Evolutionary conservation across 1,140 invertebrate genomes (phyloP).

Genomic region (Cydia strobilella): DNA sequence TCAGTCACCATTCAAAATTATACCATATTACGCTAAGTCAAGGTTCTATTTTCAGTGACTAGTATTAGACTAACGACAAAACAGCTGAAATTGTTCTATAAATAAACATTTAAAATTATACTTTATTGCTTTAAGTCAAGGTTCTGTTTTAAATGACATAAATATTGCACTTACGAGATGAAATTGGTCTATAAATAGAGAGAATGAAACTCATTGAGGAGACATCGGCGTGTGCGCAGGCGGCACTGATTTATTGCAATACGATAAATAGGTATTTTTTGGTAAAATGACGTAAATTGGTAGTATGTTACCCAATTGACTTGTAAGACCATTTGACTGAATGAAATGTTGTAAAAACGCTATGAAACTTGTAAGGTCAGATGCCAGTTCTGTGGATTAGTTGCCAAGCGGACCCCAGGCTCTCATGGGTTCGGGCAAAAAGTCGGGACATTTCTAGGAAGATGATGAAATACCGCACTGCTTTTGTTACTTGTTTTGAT

Average conservation of each 20-base stretch:
- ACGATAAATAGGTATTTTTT: not conserved
- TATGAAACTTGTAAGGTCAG: too few relatives aligned
- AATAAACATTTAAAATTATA: too few relatives aligned
- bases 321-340: not conserved
- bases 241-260: slow-evolving; percentile 23
- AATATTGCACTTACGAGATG: not conserved
- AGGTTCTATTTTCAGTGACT: not conserved
- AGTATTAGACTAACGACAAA: too few relatives aligned
- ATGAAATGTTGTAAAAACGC: too few relatives aligned
- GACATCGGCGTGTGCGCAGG: not conserved
- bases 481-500: too few relatives aligned
- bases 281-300: not conserved
- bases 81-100: too few relatives aligned
- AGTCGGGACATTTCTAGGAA: too few relatives aligned
- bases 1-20: not conserved
- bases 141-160: not conserved
- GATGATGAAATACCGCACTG: too few relatives aligned
- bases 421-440: too few relatives aligned
- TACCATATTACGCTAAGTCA: not conserved
- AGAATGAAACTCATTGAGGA: slow-evolving; percentile 21
- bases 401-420: too few relatives aligned
- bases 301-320: not conserved
- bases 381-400: too few relatives aligned
- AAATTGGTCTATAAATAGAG: not conserved
- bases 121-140: not conserved